These are phyloP conservation scores for Nomada flava DNA, from an alignment of 2,888 invertebrate species.

Conservation along the genomic window DNA sequence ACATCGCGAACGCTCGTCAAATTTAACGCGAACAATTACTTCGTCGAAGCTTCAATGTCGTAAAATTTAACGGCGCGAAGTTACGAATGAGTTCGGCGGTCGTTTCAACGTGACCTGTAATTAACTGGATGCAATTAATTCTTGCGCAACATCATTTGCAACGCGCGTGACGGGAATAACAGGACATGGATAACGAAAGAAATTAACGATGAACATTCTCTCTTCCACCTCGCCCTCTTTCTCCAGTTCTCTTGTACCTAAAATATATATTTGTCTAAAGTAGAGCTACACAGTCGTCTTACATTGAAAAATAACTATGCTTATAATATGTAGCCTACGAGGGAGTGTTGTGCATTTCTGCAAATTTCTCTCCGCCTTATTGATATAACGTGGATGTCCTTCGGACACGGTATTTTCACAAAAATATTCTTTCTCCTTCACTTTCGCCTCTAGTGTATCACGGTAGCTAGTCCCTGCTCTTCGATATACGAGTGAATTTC, in stretches of 20 bases:
- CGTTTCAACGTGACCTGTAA: constrained; percentile 27
- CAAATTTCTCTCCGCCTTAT: constrained; percentile 8
- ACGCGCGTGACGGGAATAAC: constrained; percentile 5
- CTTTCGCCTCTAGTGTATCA: constrained; percentile 7
- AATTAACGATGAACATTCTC: constrained; percentile 12
- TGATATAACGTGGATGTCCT: neutral
- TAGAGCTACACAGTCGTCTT: constrained; percentile 61
- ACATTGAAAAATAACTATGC: constrained; percentile 71
- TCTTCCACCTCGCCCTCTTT: constrained; percentile 8
- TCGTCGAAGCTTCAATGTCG: neutral
- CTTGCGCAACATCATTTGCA: constrained; percentile 9
- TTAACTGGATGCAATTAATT: constrained; percentile 39
- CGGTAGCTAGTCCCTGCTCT: neutral
- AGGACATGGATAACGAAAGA: constrained; percentile 15
- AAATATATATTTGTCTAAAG: constrained; percentile 72
- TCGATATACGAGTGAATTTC: neutral
- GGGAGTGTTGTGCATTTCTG: constrained; percentile 53
- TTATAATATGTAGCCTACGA: constrained; percentile 51
- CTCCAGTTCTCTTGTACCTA: constrained; percentile 64
- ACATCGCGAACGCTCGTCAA: neutral
- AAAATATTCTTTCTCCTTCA: constrained; percentile 46
- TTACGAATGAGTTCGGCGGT: constrained; percentile 5
- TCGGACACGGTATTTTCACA: constrained; percentile 29
- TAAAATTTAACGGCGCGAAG: constrained; percentile 9
- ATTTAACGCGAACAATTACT: neutral